Percentiles rank a stretch among this genome's conserved stretches.
Conservation (phyloP, 2,888 invertebrate species). For the Schizotus pectinicornis region DNA sequence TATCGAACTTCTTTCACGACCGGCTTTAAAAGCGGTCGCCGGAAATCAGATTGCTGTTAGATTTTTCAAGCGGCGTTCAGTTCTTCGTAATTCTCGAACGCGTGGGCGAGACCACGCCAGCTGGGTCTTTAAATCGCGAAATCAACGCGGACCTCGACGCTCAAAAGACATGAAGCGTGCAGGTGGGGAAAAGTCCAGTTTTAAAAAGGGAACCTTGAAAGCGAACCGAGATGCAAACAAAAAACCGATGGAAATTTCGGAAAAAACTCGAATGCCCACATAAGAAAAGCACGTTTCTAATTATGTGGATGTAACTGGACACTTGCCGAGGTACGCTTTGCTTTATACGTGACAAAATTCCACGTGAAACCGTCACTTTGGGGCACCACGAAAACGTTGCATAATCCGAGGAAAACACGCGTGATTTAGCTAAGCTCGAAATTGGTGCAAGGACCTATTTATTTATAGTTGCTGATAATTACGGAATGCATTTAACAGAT, state of each 20-base stretch:
- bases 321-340: too few relatives aligned
- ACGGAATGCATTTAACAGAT: slow-evolving; percentile 4
- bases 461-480: slow-evolving; percentile 11
- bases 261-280: too few relatives aligned
- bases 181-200: too few relatives aligned
- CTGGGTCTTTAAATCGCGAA: not conserved
- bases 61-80: slow-evolving; percentile 39
- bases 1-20: slow-evolving; percentile 29
- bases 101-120: slow-evolving; percentile 28
- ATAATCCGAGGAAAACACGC: too few relatives aligned
- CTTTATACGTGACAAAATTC: too few relatives aligned
- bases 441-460: slow-evolving; percentile 7
- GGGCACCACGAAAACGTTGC: too few relatives aligned
- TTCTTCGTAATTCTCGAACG: slow-evolving; percentile 19
- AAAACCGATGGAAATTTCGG: too few relatives aligned
- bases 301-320: too few relatives aligned
- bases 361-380: too few relatives aligned
- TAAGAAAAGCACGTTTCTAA: too few relatives aligned
- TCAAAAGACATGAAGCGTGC: not conserved
- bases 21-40: slow-evolving; percentile 39
- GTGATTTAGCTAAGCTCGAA: not conserved
- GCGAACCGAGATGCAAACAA: too few relatives aligned
- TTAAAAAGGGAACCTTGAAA: too few relatives aligned
- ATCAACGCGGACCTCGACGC: not conserved
- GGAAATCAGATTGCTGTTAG: slow-evolving; percentile 42